A percentile compares a stretch with the other conserved stretches of the same genome.
Conservation (phyloP, 2,888 invertebrate genomes). For the Tryphoninae sp. region DNA sequence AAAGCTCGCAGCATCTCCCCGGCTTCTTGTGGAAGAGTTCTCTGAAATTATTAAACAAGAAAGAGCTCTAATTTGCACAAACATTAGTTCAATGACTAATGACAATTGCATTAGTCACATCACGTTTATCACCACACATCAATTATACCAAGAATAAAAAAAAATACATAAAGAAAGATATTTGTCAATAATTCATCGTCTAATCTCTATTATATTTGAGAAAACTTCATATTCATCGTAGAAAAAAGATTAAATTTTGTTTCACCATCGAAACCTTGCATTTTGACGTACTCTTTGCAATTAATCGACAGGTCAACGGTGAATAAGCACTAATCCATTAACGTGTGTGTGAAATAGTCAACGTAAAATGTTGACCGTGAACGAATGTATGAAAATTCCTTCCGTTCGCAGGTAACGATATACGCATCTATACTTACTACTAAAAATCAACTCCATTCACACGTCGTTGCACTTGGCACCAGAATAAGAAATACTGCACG, state of each 20-base stretch:
- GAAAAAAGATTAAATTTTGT: background rate
- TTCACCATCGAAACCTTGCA: background rate
- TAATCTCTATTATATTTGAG: background rate
- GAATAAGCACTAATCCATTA: too few species aligned
- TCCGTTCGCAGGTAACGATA: background rate
- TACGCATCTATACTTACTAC: constrained; percentile 24
- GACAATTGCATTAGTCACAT: background rate
- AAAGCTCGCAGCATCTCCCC: constrained; percentile 10
- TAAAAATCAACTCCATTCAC: constrained; percentile 52
- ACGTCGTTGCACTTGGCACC: constrained; percentile 19
- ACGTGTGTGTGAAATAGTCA: background rate
- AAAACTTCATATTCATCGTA: background rate
- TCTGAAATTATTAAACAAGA: constrained; percentile 8
- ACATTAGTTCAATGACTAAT: background rate
- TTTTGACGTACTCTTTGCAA: too few species aligned
- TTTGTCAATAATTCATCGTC: background rate
- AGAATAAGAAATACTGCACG: background rate
- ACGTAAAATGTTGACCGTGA: background rate
- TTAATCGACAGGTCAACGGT: too few species aligned
- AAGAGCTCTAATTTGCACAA: background rate
- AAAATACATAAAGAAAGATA: background rate
- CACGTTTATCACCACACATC: background rate
- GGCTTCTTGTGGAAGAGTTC: constrained; percentile 5
- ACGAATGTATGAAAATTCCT: background rate
- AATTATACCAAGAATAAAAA: background rate